Conservation (phyloP, 2,888 invertebrate genomes). For the Tetragnatha montana region DNA sequence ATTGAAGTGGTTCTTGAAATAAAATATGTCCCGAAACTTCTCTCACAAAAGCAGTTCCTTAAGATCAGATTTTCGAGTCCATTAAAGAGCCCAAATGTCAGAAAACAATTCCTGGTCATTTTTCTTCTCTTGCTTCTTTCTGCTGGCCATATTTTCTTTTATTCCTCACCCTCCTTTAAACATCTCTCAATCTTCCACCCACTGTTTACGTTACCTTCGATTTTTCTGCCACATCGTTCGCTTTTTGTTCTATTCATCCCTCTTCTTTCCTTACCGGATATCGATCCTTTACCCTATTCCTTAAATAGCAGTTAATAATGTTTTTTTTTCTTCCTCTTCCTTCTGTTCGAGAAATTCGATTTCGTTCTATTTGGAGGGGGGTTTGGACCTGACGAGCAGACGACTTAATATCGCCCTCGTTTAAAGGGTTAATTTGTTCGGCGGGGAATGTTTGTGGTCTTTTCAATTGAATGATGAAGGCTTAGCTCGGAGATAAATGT, state of each 20-base stretch:
- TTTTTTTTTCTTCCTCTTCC: constrained; percentile 51
- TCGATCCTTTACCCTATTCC: constrained; percentile 66
- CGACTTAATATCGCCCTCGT: constrained; percentile 59
- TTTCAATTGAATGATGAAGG: constrained; percentile 22
- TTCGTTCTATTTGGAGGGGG: constrained; percentile 13
- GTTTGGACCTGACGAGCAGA: constrained; percentile 36
- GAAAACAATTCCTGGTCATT: constrained; percentile 24
- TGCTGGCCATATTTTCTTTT: constrained; percentile 44
- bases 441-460: constrained; percentile 23
- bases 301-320: constrained; percentile 71
- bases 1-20: constrained; percentile 8
- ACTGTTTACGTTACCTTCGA: constrained; percentile 66
- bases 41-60: background rate
- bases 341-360: constrained; percentile 51
- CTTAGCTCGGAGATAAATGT: background rate
- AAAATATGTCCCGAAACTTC: constrained; percentile 12
- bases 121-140: constrained; percentile 26
- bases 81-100: constrained; percentile 50
- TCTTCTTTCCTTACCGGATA: constrained; percentile 39
- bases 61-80: constrained; percentile 54
- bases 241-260: constrained; percentile 17
- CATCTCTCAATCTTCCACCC: constrained; percentile 67
- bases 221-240: constrained; percentile 65
- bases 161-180: constrained; percentile 59
- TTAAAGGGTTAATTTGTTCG: constrained; percentile 60